Evolutionary conservation across 1,140 invertebrate genomes (phyloP).

Genomic region (Drosophila kepulauana): DNA sequence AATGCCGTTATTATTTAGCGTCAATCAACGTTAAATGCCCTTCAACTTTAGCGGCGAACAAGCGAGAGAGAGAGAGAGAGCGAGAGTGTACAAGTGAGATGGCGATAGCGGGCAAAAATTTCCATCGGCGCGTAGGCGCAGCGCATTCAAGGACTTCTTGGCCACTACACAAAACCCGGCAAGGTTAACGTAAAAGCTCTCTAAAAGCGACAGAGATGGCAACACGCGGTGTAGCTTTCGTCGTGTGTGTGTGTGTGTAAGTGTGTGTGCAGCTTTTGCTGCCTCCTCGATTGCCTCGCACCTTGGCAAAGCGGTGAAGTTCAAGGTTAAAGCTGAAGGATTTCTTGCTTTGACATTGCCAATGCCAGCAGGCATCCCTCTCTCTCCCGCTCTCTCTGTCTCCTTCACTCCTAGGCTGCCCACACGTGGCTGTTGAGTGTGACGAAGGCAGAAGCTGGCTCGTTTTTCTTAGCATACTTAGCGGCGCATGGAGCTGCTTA

Average conservation of each 20-base stretch:
- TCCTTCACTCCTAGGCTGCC: neutral
- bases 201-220: slow-evolving; percentile 15
- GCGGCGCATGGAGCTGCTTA: slow-evolving; percentile 71
- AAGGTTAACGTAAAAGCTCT: slow-evolving; percentile 75
- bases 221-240: neutral
- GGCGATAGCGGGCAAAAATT: slow-evolving; percentile 43
- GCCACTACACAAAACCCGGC: slow-evolving; percentile 13
- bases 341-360: slow-evolving; percentile 57
- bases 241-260: neutral
- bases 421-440: slow-evolving; percentile 47
- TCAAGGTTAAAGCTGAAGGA: slow-evolving; percentile 78
- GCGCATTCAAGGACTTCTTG: slow-evolving; percentile 66
- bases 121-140: slow-evolving; percentile 57
- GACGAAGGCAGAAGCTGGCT: slow-evolving; percentile 18
- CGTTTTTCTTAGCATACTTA: slow-evolving; percentile 67
- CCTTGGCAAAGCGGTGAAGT: slow-evolving; percentile 76
- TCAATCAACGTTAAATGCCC: slow-evolving; percentile 60
- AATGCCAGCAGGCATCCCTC: slow-evolving; percentile 38
- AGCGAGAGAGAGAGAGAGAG: slow-evolving; percentile 13
- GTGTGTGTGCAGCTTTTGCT: slow-evolving; percentile 15
- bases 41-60: slow-evolving; percentile 34
- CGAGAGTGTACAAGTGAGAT: slow-evolving; percentile 15
- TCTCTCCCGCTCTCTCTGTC: slow-evolving; percentile 1
- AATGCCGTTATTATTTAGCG: slow-evolving; percentile 58
- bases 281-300: slow-evolving; percentile 6